A percentile compares a stretch with the other conserved stretches of the same genome.
Evolutionary conservation across 2,113 vertebrate genomes (phyloP).

Genomic region (Hypanus sabinus): DNA sequence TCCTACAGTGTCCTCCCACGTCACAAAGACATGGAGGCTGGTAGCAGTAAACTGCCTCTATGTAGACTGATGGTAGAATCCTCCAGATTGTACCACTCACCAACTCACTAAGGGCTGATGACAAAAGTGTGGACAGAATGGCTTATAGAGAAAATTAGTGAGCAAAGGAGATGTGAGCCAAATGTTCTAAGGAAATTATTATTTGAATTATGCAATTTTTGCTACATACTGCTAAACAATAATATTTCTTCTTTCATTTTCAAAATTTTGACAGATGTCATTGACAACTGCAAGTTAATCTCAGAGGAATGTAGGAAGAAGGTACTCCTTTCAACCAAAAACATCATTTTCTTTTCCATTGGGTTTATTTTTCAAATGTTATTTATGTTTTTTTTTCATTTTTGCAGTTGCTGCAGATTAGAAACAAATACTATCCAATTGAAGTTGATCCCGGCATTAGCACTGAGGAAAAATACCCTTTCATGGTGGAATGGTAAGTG

Average conservation of each 20-base stretch:
- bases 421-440: conserved; percentile 89
- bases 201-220: not conserved
- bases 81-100: too few species aligned
- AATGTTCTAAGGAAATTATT: too few species aligned
- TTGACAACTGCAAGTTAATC: conserved; percentile 87
- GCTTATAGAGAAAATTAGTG: too few species aligned
- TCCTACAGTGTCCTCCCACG: too few species aligned
- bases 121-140: too few species aligned
- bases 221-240: not conserved
- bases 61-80: too few species aligned
- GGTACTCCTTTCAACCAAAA: conserved; percentile 51
- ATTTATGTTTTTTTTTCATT: conserved; percentile 14
- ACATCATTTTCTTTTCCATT: not conserved
- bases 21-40: too few species aligned
- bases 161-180: too few species aligned
- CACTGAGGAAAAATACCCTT: conserved; percentile 85
- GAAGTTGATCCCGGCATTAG: conserved; percentile 85
- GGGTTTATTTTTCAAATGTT: not conserved
- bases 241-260: not conserved
- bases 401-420: conserved; percentile 74
- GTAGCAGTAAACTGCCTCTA: too few species aligned
- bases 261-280: conserved; percentile 64
- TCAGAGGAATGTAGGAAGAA: conserved; percentile 84
- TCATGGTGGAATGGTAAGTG: conserved; percentile 96
- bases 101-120: too few species aligned